Evolutionary conservation across 2,797 vertebrate genomes (phyloP).

Genomic region (Trichosurus vulpecula): DNA sequence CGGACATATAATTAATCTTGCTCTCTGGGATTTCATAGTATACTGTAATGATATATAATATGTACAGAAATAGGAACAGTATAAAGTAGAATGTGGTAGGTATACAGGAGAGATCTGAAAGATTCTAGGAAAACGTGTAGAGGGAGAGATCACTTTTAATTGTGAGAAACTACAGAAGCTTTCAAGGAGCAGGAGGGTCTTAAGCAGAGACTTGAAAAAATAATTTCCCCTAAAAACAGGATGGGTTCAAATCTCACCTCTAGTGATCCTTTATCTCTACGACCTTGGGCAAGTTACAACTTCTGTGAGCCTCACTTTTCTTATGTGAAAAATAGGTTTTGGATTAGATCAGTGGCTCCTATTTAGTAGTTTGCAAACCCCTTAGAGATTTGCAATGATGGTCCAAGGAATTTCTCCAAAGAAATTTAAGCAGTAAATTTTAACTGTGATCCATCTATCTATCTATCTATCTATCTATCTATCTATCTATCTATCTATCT

Average conservation of each 20-base stretch:
- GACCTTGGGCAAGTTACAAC: too few species aligned
- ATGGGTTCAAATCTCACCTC: background rate
- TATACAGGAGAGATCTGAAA: background rate
- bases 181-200: background rate
- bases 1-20: background rate
- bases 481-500: too few species aligned
- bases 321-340: background rate
- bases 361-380: background rate
- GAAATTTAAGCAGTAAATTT: background rate
- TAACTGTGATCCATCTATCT: background rate
- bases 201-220: too few species aligned
- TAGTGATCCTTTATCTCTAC: background rate
- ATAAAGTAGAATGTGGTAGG: background rate
- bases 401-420: background rate
- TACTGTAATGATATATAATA: background rate
- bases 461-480: too few species aligned
- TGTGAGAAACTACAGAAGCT: background rate
- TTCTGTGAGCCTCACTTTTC: too few species aligned
- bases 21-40: background rate
- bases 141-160: background rate
- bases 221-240: background rate
- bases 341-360: background rate
- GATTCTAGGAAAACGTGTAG: background rate
- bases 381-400: background rate
- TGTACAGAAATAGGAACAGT: background rate